Percentiles rank a stretch among this genome's conserved stretches.
phyloP scores from a whole-genome alignment of 2,797 vertebrate species.

The Semaprochilodus insignis region DNA sequence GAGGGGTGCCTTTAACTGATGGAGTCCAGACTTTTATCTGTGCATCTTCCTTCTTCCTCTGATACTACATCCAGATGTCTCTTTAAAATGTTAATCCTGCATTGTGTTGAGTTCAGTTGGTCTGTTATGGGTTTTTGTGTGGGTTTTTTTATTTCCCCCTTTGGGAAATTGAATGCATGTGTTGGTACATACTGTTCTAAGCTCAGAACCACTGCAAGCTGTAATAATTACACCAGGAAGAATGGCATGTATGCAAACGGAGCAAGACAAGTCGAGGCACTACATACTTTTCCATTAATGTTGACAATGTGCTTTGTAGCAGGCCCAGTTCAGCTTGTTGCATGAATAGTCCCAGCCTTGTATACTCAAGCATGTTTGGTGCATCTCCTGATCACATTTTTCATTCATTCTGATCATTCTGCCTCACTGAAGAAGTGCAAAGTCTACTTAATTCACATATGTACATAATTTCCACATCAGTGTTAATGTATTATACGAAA shows the following conservation, averaged over 20 bases:
- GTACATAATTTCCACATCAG: not conserved
- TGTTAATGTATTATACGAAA: not conserved
- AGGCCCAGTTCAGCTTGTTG: not conserved
- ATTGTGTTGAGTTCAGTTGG: slow-evolving; percentile 3
- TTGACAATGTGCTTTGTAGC: slow-evolving; percentile 8
- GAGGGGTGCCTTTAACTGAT: slow-evolving; percentile 53
- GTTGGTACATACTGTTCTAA: slow-evolving; percentile 43
- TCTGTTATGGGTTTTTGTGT: slow-evolving; percentile 9
- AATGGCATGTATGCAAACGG: slow-evolving; percentile 9
- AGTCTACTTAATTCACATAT: not conserved
- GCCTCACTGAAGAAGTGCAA: not conserved
- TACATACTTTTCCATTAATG: slow-evolving; percentile 26
- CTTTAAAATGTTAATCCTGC: slow-evolving; percentile 15
- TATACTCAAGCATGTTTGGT: not conserved
- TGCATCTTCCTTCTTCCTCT: slow-evolving; percentile 24
- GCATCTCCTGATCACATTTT: not conserved
- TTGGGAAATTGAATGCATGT: slow-evolving; percentile 49
- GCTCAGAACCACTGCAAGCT: slow-evolving; percentile 36
- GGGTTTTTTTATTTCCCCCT: slow-evolving; percentile 6
- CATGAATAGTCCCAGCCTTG: not conserved
- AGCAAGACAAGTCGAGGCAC: slow-evolving; percentile 14
- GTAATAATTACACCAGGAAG: not conserved
- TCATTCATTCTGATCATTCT: not conserved
- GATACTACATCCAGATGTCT: slow-evolving; percentile 32
- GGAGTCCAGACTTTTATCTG: slow-evolving; percentile 47